These are phyloP conservation scores for Synchiropus splendidus DNA, from an alignment of 2,113 vertebrate species.

Conservation along the genomic window DNA sequence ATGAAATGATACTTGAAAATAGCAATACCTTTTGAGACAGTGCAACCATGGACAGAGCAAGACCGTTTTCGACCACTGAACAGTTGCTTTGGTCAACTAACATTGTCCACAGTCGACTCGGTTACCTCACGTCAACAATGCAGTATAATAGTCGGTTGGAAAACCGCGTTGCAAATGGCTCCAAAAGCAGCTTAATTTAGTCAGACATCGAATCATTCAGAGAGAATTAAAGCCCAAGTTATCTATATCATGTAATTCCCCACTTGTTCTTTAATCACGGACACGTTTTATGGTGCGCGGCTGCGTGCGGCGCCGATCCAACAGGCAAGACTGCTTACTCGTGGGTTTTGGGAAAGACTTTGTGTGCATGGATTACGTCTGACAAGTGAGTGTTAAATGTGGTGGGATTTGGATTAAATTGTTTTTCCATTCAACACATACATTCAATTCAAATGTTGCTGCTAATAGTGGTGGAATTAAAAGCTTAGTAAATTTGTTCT, in stretches of 20 bases:
- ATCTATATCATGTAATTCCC: constrained; percentile 15
- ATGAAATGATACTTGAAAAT: too few species aligned
- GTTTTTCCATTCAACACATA: constrained; percentile 39
- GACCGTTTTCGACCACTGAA: too few species aligned
- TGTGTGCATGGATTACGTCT: constrained; percentile 56
- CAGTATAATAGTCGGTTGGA: too few species aligned
- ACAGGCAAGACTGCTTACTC: constrained; percentile 47
- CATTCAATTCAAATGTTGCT: constrained; percentile 45
- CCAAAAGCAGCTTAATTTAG: too few species aligned
- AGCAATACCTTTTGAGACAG: too few species aligned
- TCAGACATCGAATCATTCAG: too few species aligned
- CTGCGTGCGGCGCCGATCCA: constrained; percentile 4
- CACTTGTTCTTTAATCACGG: constrained; percentile 21
- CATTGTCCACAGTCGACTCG: too few species aligned
- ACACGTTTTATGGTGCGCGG: constrained; percentile 7
- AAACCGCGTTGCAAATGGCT: too few species aligned
- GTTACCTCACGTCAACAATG: too few species aligned
- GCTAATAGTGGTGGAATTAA: constrained; percentile 46
- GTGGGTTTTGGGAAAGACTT: constrained; percentile 53
- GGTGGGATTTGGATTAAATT: constrained; percentile 48
- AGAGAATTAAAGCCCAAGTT: constrained; percentile 28
- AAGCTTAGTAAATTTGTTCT: constrained; percentile 41
- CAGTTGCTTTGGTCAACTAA: too few species aligned
- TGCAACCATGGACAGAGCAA: too few species aligned
- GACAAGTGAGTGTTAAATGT: constrained; percentile 47